phyloP scores from a whole-genome alignment of 1,140 invertebrate genomes.

The Arctopsyche grandis region DNA sequence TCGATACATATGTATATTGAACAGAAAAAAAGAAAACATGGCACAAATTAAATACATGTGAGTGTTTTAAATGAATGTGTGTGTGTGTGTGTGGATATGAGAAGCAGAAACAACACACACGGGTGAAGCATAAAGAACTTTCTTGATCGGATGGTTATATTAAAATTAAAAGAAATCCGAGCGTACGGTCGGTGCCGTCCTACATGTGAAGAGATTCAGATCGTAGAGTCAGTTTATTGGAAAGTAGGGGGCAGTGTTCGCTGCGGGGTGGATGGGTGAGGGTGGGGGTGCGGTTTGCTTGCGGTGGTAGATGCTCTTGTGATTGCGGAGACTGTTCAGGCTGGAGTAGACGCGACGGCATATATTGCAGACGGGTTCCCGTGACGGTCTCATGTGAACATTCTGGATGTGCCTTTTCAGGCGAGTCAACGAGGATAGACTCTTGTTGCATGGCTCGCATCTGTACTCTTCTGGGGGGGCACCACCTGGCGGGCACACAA shows the following conservation, averaged over 20 bases:
- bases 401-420: conserved; percentile 88
- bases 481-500: conserved; percentile 65
- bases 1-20: background rate
- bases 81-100: too few species aligned
- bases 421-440: conserved; percentile 82
- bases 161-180: too few species aligned
- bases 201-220: too few species aligned
- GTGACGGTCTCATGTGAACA: conserved; percentile 85
- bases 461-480: conserved; percentile 76
- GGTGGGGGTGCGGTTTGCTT: conserved; percentile 67
- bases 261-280: conserved; percentile 54
- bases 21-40: background rate
- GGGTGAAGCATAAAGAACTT: conserved; percentile 34
- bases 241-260: conserved; percentile 63
- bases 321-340: conserved; percentile 85
- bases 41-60: background rate
- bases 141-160: background rate
- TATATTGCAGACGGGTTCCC: conserved; percentile 88
- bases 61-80: too few species aligned
- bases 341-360: conserved; percentile 89
- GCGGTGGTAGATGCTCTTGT: conserved; percentile 90
- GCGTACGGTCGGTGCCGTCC: too few species aligned
- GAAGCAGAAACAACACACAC: background rate
- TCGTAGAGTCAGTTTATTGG: conserved; percentile 61
- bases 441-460: conserved; percentile 90